These are phyloP conservation scores for Fragum whitleyi DNA, from an alignment of 2,888 invertebrate genomes.

Conservation along the genomic window DNA sequence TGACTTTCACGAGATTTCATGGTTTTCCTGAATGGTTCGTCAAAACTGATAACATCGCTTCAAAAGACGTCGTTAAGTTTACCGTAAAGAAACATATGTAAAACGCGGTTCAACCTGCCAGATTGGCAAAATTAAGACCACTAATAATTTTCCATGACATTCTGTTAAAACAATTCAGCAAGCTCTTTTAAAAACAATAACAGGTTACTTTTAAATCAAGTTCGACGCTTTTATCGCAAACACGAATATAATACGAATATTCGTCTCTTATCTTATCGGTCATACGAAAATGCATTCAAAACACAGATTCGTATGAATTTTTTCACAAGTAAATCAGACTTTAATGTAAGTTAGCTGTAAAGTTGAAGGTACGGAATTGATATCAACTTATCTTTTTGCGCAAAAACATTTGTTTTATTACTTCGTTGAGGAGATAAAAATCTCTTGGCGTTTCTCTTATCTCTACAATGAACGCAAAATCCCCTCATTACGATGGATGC, in stretches of 20 bases:
- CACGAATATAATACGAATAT: constrained; percentile 27
- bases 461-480: constrained; percentile 34
- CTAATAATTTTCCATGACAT: constrained; percentile 22
- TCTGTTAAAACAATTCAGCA: constrained; percentile 17
- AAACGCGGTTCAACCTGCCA: constrained; percentile 23
- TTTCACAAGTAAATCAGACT: neutral
- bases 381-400: constrained; percentile 46
- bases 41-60: constrained; percentile 46
- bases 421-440: constrained; percentile 50
- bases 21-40: constrained; percentile 24
- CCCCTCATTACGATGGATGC: constrained; percentile 52
- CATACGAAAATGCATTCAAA: constrained; percentile 22
- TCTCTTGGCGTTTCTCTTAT: constrained; percentile 47
- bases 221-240: constrained; percentile 14
- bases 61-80: constrained; percentile 60
- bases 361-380: constrained; percentile 27
- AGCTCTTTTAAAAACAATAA: constrained; percentile 25
- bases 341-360: constrained; percentile 18
- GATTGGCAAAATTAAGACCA: constrained; percentile 11
- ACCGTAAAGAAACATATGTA: constrained; percentile 58
- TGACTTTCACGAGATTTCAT: constrained; percentile 62
- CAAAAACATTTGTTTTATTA: constrained; percentile 62
- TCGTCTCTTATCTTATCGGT: constrained; percentile 15
- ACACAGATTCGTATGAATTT: constrained; percentile 7
- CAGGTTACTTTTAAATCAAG: constrained; percentile 27